Evolutionary conservation across 2,888 invertebrate species (phyloP).

Genomic region (Drosophila percnosoma): DNA sequence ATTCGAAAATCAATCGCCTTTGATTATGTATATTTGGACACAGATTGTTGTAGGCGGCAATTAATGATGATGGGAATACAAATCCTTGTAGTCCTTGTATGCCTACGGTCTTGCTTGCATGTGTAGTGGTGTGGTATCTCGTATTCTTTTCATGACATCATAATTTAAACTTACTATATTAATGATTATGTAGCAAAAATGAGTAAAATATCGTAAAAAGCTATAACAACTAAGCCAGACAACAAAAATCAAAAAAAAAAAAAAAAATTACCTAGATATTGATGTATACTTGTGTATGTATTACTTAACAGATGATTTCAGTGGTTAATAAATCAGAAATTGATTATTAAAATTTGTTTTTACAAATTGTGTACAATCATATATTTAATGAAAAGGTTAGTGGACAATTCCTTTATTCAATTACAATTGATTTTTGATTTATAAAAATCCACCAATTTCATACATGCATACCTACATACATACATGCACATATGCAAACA

Average conservation of each 20-base stretch:
- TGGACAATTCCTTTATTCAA: background rate
- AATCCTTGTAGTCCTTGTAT: background rate
- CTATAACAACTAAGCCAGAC: background rate
- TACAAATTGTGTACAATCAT: constrained; percentile 4
- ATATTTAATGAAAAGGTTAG: background rate
- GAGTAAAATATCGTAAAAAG: background rate
- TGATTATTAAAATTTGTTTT: constrained; percentile 3
- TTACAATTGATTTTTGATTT: background rate
- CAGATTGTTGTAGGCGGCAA: constrained; percentile 4
- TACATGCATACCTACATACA: constrained; percentile 1
- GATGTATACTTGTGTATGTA: constrained; percentile 13
- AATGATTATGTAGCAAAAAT: constrained; percentile 4
- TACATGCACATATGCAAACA: constrained; percentile 1
- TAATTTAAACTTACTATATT: constrained; percentile 4
- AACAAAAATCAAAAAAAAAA: background rate
- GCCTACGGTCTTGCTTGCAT: background rate
- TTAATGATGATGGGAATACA: background rate
- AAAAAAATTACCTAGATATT: constrained; percentile 1
- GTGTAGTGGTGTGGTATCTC: constrained; percentile 1
- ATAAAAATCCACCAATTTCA: background rate
- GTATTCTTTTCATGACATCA: background rate
- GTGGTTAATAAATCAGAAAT: constrained; percentile 3
- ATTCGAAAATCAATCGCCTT: constrained; percentile 57
- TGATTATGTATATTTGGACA: constrained; percentile 21
- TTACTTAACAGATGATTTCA: constrained; percentile 19